phyloP scores from a whole-genome alignment of 1,140 invertebrate genomes.

The Diachasmimorpha longicaudata region DNA sequence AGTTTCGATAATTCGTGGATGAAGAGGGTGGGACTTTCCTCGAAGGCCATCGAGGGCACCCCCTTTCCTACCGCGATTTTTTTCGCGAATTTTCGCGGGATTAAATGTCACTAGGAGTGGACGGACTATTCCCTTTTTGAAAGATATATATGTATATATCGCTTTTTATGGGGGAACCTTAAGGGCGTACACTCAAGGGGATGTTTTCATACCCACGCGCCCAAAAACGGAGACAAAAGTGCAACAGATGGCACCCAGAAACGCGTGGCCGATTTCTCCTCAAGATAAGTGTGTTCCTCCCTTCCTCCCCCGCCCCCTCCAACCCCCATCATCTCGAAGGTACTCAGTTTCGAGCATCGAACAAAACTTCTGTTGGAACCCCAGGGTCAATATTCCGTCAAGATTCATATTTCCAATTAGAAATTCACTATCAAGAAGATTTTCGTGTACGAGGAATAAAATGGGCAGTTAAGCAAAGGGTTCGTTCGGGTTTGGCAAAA shows the following conservation, averaged over 20 bases:
- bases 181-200: neutral
- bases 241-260: slow-evolving; percentile 49
- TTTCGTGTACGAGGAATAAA: neutral
- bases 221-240: neutral
- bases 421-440: neutral
- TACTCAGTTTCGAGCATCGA: neutral
- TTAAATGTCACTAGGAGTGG: too few relatives aligned
- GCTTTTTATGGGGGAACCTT: too few relatives aligned
- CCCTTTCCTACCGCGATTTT: neutral
- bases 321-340: neutral
- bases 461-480: neutral
- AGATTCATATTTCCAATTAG: neutral
- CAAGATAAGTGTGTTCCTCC: slow-evolving; percentile 15
- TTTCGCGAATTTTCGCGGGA: neutral
- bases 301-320: too few relatives aligned
- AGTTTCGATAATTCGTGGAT: neutral
- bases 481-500: neutral
- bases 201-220: neutral
- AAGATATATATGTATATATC: too few relatives aligned
- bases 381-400: neutral
- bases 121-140: too few relatives aligned
- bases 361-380: neutral
- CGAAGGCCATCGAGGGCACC: neutral
- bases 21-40: neutral
- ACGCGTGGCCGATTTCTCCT: slow-evolving; percentile 25